phyloP scores from a whole-genome alignment of 2,888 invertebrate genomes.

The Spatulosminthurus flaviceps region DNA sequence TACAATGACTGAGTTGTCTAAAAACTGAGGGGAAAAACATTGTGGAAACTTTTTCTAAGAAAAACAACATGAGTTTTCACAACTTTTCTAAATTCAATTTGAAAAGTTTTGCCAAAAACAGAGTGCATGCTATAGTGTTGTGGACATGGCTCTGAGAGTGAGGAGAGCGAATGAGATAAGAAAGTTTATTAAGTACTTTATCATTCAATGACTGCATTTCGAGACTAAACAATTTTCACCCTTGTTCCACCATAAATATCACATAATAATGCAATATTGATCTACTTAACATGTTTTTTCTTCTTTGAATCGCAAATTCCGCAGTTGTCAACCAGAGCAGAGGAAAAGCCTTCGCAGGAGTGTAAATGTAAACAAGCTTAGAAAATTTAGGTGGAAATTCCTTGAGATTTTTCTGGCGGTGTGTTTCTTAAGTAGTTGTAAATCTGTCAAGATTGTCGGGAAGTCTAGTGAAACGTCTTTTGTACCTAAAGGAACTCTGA shows the following conservation, averaged over 20 bases:
- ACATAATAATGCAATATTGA: background rate
- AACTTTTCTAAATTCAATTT: background rate
- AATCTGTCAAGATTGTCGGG: conserved; percentile 6
- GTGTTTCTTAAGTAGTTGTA: background rate
- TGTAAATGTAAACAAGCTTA: background rate
- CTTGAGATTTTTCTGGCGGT: background rate
- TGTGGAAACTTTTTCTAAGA: background rate
- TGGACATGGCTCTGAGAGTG: background rate
- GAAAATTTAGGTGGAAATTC: background rate
- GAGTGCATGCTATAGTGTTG: no score
- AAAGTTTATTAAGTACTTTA: background rate
- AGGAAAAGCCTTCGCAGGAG: background rate
- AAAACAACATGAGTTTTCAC: no score
- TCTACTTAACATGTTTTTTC: background rate
- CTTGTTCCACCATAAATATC: background rate
- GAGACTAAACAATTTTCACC: background rate
- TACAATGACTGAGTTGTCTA: background rate
- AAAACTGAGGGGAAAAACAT: background rate
- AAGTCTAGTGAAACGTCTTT: background rate
- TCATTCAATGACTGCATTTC: background rate
- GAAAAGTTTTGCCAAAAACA: background rate
- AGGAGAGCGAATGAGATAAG: background rate
- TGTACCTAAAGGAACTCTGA: no score
- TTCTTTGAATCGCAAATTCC: background rate
- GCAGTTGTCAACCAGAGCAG: background rate